Conservation (phyloP, 2,888 invertebrate genomes). For the Drosophila macrospina region DNA sequence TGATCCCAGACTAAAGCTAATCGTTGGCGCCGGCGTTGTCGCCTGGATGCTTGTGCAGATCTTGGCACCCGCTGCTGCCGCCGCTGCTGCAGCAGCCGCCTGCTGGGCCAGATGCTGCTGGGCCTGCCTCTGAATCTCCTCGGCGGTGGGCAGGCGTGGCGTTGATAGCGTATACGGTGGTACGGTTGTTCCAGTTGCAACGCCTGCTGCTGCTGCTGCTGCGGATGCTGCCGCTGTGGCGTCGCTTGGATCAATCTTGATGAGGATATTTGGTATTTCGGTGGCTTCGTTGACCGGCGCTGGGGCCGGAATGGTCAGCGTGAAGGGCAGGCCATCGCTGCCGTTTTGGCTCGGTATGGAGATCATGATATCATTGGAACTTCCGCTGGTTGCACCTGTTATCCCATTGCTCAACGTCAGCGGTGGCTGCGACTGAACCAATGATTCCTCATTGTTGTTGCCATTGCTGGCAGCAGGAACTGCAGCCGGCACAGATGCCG, state of each 20-base stretch:
- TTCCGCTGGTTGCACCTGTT: slow-evolving; percentile 8
- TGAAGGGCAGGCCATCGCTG: slow-evolving; percentile 83
- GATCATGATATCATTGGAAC: slow-evolving; percentile 83
- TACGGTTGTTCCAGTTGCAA: slow-evolving; percentile 56
- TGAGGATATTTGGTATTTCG: slow-evolving; percentile 84
- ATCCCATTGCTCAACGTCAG: slow-evolving; percentile 33
- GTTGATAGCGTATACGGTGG: slow-evolving; percentile 85
- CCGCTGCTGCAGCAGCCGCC: slow-evolving; percentile 77
- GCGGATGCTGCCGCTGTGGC: slow-evolving; percentile 28
- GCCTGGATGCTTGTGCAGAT: slow-evolving; percentile 37
- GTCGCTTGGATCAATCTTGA: slow-evolving; percentile 85
- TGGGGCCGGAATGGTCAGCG: slow-evolving; percentile 84
- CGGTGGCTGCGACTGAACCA: slow-evolving; percentile 20
- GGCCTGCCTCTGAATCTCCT: slow-evolving; percentile 83
- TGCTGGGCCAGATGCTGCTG: slow-evolving; percentile 82
- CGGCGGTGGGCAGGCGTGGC: slow-evolving; percentile 85
- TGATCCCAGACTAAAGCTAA: slow-evolving; percentile 65
- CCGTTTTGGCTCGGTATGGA: slow-evolving; percentile 85
- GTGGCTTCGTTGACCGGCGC: slow-evolving; percentile 65
- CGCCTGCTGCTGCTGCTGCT: slow-evolving; percentile 49
- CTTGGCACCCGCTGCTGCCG: slow-evolving; percentile 56
- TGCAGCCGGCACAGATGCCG: slow-evolving; percentile 29
- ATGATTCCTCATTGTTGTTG: slow-evolving; percentile 40
- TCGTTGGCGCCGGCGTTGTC: slow-evolving; percentile 58
- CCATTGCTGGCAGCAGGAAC: slow-evolving; percentile 24